Conservation (phyloP, 2,888 invertebrate genomes). For the Volucella inflata region DNA sequence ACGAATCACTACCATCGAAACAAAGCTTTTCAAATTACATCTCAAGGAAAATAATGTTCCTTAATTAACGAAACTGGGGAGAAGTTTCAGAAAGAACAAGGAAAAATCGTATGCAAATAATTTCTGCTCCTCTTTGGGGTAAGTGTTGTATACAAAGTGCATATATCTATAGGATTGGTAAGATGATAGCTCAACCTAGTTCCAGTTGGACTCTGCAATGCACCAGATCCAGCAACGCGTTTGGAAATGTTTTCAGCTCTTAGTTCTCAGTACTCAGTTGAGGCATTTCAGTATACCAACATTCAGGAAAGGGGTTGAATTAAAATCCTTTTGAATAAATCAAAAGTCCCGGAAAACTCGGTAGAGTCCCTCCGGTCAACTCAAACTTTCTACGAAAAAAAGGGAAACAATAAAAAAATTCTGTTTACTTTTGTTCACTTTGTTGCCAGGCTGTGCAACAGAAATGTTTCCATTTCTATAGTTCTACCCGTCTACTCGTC, state of each 20-base stretch:
- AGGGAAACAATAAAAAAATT: neutral
- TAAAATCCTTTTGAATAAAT: slow-evolving; percentile 40
- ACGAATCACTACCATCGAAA: slow-evolving; percentile 3
- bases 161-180: neutral
- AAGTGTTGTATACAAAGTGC: no score
- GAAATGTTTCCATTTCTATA: no score
- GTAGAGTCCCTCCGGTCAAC: slow-evolving; percentile 11
- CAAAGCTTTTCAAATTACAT: slow-evolving; percentile 33
- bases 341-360: slow-evolving; percentile 8
- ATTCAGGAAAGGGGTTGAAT: slow-evolving; percentile 24
- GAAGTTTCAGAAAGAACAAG: neutral
- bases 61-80: slow-evolving; percentile 32
- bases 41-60: slow-evolving; percentile 26
- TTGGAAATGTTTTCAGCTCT: neutral
- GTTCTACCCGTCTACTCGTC: no score
- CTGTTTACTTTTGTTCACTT: neutral
- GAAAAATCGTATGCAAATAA: neutral
- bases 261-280: neutral
- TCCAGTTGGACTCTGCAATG: neutral
- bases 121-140: neutral
- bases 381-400: slow-evolving; percentile 1
- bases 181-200: neutral
- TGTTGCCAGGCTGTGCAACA: neutral
- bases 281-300: neutral
- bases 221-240: neutral